A percentile compares a stretch with the other conserved stretches of the same genome.
Conservation (phyloP, 2,888 invertebrate genomes). For the Gonocerus acuteangulatus region DNA sequence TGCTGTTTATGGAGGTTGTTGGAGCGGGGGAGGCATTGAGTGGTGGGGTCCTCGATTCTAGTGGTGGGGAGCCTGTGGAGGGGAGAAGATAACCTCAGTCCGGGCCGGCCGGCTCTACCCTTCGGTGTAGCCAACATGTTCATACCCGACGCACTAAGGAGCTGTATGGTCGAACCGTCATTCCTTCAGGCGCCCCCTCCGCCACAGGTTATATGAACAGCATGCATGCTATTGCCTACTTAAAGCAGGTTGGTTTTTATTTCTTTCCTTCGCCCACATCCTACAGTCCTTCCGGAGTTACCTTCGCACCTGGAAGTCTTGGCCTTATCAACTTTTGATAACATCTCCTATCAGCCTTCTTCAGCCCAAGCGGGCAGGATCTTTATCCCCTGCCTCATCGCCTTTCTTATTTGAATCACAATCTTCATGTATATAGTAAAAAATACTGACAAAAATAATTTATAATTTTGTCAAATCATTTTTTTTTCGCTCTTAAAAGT, state of each 20-base stretch:
- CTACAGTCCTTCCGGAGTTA: background rate
- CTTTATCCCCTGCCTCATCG: too few relatives aligned
- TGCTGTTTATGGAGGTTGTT: background rate
- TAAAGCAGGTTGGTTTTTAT: conserved; percentile 36
- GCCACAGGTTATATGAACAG: conserved; percentile 63
- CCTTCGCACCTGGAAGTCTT: too few relatives aligned
- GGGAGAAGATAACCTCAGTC: conserved; percentile 26
- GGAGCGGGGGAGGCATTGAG: conserved; percentile 2
- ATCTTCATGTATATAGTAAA: too few relatives aligned
- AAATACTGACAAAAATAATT: too few relatives aligned
- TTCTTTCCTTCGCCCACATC: conserved; percentile 1
- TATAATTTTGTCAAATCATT: too few relatives aligned
- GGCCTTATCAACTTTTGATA: too few relatives aligned
- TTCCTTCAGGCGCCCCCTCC: conserved; percentile 91
- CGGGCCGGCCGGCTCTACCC: conserved; percentile 28
- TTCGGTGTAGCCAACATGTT: conserved; percentile 53
- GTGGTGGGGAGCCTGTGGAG: conserved; percentile 23
- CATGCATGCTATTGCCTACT: conserved; percentile 36
- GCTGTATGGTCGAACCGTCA: conserved; percentile 92
- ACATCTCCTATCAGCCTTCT: too few relatives aligned
- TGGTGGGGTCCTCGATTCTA: conserved; percentile 10
- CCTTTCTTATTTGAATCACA: too few relatives aligned
- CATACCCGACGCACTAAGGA: conserved; percentile 86
- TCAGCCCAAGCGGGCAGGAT: too few relatives aligned
- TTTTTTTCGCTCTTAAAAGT: too few relatives aligned